Evolutionary conservation across 2,888 invertebrate genomes (phyloP), one percentile per base, ranked within the genome.

Genomic region (Lamproptera curius): DNA sequence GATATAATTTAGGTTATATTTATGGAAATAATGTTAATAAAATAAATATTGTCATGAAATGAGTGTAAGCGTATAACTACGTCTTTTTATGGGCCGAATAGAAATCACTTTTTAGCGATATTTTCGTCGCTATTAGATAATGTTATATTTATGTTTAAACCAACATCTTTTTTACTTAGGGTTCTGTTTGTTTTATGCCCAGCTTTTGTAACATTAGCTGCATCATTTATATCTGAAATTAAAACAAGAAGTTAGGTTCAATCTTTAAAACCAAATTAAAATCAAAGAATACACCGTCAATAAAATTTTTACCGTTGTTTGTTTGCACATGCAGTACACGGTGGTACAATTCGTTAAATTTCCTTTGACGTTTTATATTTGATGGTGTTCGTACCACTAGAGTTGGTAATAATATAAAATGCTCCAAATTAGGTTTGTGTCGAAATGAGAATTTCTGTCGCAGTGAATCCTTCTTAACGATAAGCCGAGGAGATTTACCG

Each of bases 331-430:
- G 79, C 10, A 85, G 58, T 52, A 87, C 83, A 35, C 78, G 76
- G 56, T 84, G 85, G 54, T 87, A 87, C 5, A 87, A 59, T 61
- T 83, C 83, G 54, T 81, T 84, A 44, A 86, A 87, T 57, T 81
- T 84, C 57, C 79, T 86, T 50, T 86, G 85, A 1, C 86, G 70
- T 50, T 75, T 79, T 53, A 87, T 65, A 58, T 85, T 86, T 10
- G 87, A 85, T 11, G 85, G 80, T 3, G 87, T 82, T 11, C 82
- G 74, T 1, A 84, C 75, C 1, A 86, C 86, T 39, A 86, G 62
- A 5, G 87, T 85, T 2, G 86, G 86, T 23, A 87, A 58, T 16
- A 87, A 53, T 53, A 87, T 84, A 52, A 72, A 85, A 60, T 80
- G 83, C 48, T 86, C 83, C 1, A 85, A 66, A 59, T 83, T 76